Evolutionary conservation across 1,140 invertebrate species (phyloP).

Genomic region (Lepidostoma basale): DNA sequence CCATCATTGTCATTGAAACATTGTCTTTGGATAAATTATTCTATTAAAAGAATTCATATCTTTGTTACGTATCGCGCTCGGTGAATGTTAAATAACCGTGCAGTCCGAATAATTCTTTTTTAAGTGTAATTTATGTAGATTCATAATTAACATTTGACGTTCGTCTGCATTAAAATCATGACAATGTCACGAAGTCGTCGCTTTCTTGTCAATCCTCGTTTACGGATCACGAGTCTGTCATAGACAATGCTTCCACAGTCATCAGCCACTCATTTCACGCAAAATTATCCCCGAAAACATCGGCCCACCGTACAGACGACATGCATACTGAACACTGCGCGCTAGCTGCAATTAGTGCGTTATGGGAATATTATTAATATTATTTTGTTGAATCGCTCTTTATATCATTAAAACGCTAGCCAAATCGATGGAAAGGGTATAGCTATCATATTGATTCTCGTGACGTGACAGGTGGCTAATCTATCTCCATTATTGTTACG

Average conservation of each 20-base stretch:
- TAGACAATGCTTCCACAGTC: slow-evolving; percentile 33
- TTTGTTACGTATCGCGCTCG: too few relatives aligned
- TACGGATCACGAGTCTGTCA: slow-evolving; percentile 22
- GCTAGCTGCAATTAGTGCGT: slow-evolving; percentile 18
- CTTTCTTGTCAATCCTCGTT: slow-evolving; percentile 32
- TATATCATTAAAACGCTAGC: not conserved
- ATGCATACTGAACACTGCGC: slow-evolving; percentile 16
- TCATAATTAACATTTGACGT: slow-evolving; percentile 36
- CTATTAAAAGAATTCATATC: too few relatives aligned
- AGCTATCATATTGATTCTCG: too few relatives aligned
- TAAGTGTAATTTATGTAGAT: slow-evolving; percentile 38
- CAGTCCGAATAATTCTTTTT: not conserved
- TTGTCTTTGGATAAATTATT: too few relatives aligned
- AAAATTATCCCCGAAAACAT: slow-evolving; percentile 43
- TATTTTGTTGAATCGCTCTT: too few relatives aligned
- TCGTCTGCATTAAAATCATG: slow-evolving; percentile 31
- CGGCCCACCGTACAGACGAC: not conserved
- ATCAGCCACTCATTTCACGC: slow-evolving; percentile 43
- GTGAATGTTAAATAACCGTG: not conserved
- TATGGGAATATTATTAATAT: too few relatives aligned
- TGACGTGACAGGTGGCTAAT: too few relatives aligned
- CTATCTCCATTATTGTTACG: too few relatives aligned
- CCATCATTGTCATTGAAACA: too few relatives aligned
- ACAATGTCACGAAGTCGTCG: slow-evolving; percentile 34
- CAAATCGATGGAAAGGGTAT: too few relatives aligned